Evolutionary conservation across 2,797 vertebrate species (phyloP).

Genomic region (Scarus forsteni): DNA sequence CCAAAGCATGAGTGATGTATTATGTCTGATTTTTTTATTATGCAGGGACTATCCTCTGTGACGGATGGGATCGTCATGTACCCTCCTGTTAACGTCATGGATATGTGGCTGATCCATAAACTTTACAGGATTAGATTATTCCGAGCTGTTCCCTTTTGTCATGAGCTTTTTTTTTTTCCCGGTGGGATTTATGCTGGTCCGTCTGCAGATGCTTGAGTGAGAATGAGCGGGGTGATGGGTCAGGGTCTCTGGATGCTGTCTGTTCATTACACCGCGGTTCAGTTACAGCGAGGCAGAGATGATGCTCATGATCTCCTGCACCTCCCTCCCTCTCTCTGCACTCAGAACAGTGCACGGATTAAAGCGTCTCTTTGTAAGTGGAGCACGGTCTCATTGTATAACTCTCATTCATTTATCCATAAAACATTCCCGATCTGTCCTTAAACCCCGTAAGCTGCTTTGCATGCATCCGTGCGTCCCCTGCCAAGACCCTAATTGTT

Average conservation of each 20-base stretch:
- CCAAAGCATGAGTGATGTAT: too few species aligned
- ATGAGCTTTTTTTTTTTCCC: not conserved
- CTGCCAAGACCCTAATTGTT: constrained; percentile 25
- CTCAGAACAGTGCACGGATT: constrained; percentile 32
- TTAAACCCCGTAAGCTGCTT: constrained; percentile 61
- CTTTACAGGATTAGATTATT: not conserved
- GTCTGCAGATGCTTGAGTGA: not conserved
- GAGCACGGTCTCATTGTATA: constrained; percentile 39
- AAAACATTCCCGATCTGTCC: constrained; percentile 38
- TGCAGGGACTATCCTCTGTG: not conserved
- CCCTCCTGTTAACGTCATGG: not conserved
- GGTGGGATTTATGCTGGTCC: not conserved
- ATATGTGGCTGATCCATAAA: not conserved
- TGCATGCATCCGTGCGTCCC: constrained; percentile 25
- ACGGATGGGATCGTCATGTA: not conserved
- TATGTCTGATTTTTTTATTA: not conserved
- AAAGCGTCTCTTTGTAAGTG: constrained; percentile 32
- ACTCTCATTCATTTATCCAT: constrained; percentile 47
- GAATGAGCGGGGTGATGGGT: not conserved
- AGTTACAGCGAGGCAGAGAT: not conserved
- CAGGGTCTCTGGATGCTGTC: constrained; percentile 1
- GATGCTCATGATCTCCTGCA: constrained; percentile 2
- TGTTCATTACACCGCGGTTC: not conserved
- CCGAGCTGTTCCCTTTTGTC: not conserved
- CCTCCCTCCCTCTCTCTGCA: constrained; percentile 3